Conservation (phyloP, 2,888 invertebrate species). For the Patella depressa region DNA sequence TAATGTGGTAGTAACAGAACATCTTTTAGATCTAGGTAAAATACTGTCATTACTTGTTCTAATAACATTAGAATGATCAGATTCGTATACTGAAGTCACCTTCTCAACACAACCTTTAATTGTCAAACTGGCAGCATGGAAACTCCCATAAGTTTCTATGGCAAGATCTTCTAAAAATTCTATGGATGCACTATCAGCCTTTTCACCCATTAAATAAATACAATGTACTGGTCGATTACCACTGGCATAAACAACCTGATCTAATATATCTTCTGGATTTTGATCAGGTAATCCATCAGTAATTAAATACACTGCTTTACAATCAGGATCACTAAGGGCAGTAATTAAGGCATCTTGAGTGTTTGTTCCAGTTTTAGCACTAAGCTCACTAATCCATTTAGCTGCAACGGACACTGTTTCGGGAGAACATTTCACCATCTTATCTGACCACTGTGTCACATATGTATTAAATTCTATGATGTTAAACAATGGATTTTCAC, state of each 20-base stretch:
- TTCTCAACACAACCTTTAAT: slow-evolving; percentile 65
- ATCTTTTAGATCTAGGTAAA: slow-evolving; percentile 52
- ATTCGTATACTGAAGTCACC: slow-evolving; percentile 63
- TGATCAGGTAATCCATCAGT: slow-evolving; percentile 70
- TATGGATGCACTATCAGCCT: slow-evolving; percentile 56
- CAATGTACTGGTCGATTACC: slow-evolving; percentile 66
- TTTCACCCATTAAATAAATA: slow-evolving; percentile 61
- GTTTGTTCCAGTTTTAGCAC: slow-evolving; percentile 69
- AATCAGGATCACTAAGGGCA: slow-evolving; percentile 61
- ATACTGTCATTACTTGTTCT: slow-evolving; percentile 62
- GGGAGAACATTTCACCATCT: slow-evolving; percentile 67
- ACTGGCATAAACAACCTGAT: slow-evolving; percentile 56
- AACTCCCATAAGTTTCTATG: slow-evolving; percentile 68
- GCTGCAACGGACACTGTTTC: slow-evolving; percentile 67
- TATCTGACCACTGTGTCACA: slow-evolving; percentile 69
- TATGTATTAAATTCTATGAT: slow-evolving; percentile 69
- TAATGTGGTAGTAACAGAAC: slow-evolving; percentile 59
- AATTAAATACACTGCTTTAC: slow-evolving; percentile 67
- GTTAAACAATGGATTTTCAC: slow-evolving; percentile 61
- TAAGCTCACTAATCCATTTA: slow-evolving; percentile 65
- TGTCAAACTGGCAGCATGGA: slow-evolving; percentile 63
- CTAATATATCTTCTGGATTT: slow-evolving; percentile 64
- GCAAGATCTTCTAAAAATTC: slow-evolving; percentile 68
- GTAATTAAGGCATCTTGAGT: slow-evolving; percentile 67
- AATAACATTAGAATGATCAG: slow-evolving; percentile 59